Base-by-base conservation (phyloP, 2,113 vertebrate genomes). In the Myxocyprinus asiaticus region DNA sequence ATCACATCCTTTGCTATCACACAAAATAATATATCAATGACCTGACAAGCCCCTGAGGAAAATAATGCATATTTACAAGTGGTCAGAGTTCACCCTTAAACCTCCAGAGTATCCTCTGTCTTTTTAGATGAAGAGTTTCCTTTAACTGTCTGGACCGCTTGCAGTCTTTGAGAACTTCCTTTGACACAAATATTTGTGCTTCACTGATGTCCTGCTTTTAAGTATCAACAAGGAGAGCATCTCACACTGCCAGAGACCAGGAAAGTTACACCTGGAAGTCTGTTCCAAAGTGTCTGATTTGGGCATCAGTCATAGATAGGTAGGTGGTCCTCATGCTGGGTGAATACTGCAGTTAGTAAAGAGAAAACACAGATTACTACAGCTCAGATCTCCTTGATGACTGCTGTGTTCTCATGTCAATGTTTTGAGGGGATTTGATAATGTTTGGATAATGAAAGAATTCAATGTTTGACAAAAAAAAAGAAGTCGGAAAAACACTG, bases 321-420 rank as follows among this genome's bases (percentile, higher is more conserved):
- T 98, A 98, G 62, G 96, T 95, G 85, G 94, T 93, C 85, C 95
- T 94, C 98, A 98, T 98, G 92, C 95, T 98, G 85, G 97, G 96
- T 4, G 96, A 95, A 90, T 98, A 99, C 97, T 99, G 90, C 9
- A 88, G 42, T 81, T 50, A 81, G 81, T 82, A 89, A 6, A 84
- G 83, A 53, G 1, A 14, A 55, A 73, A 65, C 72, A 80, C 14
- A 83, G n/a, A 47, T 33, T 33, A 33, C 22, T 33, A 1, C 22
- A 33, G 22, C 22, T 33, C 22, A 33, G 22, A 33, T 33, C 22
- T 33, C 22, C 22, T 33, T 33, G 1, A 33, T 33, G 3, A 33
- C 22, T 33, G 22, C 22, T 33, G 22, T 33, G 1, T 33, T 33
- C 22, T 33, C 22, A 33, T 33, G 22, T 33, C 22, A 33, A 33